These are phyloP conservation scores for Pandemis cinnamomeana DNA, from an alignment of 2,888 invertebrate genomes.

Conservation along the genomic window DNA sequence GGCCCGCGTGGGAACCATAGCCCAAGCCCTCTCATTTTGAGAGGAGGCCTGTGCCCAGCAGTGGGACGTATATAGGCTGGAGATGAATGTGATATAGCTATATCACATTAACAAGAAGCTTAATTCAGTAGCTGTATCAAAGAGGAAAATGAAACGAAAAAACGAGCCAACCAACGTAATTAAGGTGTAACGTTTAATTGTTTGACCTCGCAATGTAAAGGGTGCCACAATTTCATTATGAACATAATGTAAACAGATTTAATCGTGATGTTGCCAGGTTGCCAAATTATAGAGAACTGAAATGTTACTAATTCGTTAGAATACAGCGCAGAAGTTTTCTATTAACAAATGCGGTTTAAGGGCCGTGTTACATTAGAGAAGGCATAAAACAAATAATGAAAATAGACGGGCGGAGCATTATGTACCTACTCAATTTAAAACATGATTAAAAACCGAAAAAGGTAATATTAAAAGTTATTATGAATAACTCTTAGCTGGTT, in stretches of 20 bases:
- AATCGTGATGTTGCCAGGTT: conserved; percentile 73
- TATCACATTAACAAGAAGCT: neutral
- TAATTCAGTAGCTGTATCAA: neutral
- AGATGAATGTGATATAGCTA: too few species aligned
- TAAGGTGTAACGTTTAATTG: conserved; percentile 31
- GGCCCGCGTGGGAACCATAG: too few species aligned
- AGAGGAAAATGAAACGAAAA: neutral
- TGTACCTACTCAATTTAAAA: too few species aligned
- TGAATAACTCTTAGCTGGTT: too few species aligned
- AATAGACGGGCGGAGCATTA: neutral
- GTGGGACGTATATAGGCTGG: too few species aligned
- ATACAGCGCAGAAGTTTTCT: conserved; percentile 79
- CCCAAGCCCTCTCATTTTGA: too few species aligned
- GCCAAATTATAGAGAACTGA: conserved; percentile 76
- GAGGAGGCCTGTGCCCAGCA: too few species aligned
- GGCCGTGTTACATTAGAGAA: conserved; percentile 45
- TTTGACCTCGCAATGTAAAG: conserved; percentile 50
- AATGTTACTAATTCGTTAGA: conserved; percentile 79
- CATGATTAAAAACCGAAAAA: too few species aligned
- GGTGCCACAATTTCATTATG: conserved; percentile 43
- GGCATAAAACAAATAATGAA: neutral
- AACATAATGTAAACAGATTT: conserved; percentile 51
- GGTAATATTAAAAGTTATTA: too few species aligned
- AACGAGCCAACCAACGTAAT: conserved; percentile 10
- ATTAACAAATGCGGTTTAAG: conserved; percentile 80